phyloP scores from a whole-genome alignment of 2,888 invertebrate genomes.

The Busseola fusca region DNA sequence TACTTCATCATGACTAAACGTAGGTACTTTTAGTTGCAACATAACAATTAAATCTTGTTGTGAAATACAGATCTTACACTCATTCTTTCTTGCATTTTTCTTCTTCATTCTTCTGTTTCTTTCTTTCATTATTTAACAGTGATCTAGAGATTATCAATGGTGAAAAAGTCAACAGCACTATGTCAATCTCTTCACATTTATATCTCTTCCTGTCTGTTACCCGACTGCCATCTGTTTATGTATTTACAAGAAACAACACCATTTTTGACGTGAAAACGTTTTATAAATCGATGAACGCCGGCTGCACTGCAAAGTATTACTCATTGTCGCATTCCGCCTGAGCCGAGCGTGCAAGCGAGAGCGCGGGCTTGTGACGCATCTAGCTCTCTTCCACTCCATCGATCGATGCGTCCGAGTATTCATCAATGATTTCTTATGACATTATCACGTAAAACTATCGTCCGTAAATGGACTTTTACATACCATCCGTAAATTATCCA shows the following conservation, averaged over 20 bases:
- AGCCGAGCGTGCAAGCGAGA: too few relatives aligned
- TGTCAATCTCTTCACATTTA: neutral
- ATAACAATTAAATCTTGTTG: neutral
- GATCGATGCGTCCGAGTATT: too few relatives aligned
- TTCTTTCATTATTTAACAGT: neutral
- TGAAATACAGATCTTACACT: neutral
- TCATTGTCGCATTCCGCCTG: too few relatives aligned
- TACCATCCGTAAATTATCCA: conserved; percentile 47
- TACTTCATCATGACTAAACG: neutral
- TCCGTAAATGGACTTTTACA: too few relatives aligned
- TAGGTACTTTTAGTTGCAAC: neutral
- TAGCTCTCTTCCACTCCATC: too few relatives aligned
- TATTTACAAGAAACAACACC: conserved; percentile 7
- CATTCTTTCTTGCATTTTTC: neutral
- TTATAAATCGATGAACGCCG: too few relatives aligned
- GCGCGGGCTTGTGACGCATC: too few relatives aligned
- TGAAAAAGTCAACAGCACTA: neutral
- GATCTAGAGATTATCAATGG: neutral
- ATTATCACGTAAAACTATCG: too few relatives aligned
- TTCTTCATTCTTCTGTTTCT: too few relatives aligned
- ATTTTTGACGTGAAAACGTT: too few relatives aligned
- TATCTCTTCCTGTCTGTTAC: neutral
- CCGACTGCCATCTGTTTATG: neutral
- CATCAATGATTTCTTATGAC: too few relatives aligned
- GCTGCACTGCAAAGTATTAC: too few relatives aligned